These are phyloP conservation scores for Pristionchus japonicus DNA, from an alignment of 2,888 invertebrate genomes.

Conservation along the genomic window DNA sequence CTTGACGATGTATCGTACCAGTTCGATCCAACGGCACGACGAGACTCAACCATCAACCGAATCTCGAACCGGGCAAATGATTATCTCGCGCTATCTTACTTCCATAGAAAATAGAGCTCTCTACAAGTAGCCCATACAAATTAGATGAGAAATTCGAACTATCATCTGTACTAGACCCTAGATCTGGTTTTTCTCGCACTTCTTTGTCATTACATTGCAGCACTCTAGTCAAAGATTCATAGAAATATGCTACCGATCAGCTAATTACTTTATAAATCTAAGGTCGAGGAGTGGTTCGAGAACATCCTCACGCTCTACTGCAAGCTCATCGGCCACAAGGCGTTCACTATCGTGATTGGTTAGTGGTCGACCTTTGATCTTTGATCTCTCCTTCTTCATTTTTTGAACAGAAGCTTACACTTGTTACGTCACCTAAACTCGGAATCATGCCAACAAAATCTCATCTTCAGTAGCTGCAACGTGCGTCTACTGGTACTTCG, in stretches of 20 bases:
- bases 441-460: neutral
- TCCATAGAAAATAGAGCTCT: too few species aligned
- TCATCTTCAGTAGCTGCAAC: conserved; percentile 52
- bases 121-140: too few species aligned
- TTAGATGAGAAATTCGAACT: too few species aligned
- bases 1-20: neutral
- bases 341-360: conserved; percentile 58
- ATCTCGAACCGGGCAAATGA: neutral
- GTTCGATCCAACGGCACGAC: neutral
- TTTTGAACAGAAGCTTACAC: too few species aligned
- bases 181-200: too few species aligned
- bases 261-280: neutral
- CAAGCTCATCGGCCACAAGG: conserved; percentile 57
- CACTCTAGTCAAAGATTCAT: too few species aligned
- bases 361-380: neutral
- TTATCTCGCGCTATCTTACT: neutral
- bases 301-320: conserved; percentile 61
- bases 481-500: conserved; percentile 63
- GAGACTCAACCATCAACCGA: neutral
- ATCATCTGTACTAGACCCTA: too few species aligned
- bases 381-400: neutral
- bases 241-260: too few species aligned
- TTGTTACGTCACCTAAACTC: too few species aligned
- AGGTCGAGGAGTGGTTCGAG: conserved; percentile 60
- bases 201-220: too few species aligned